These are phyloP conservation scores for Calameuta idolon DNA, from an alignment of 2,888 invertebrate genomes.

Conservation along the genomic window DNA sequence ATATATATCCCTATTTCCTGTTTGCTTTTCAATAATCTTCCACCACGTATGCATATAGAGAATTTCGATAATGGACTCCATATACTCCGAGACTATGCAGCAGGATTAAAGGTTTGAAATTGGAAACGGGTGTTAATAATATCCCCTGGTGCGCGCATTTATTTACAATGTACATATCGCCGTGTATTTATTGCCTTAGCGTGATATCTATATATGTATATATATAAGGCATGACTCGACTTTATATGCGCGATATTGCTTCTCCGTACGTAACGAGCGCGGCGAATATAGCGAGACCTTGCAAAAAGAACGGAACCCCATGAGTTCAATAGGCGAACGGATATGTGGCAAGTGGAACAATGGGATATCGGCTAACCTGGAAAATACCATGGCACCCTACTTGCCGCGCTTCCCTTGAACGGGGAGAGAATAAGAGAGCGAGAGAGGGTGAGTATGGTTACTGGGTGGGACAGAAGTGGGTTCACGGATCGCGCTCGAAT, in stretches of 20 bases:
- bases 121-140: background rate
- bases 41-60: background rate
- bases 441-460: background rate
- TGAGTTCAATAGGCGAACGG: background rate
- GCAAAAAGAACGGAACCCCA: background rate
- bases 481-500: constrained; percentile 23
- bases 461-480: background rate
- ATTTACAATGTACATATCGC: background rate
- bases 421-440: background rate
- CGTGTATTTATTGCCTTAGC: background rate
- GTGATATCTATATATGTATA: background rate
- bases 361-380: background rate
- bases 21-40: background rate
- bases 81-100: background rate
- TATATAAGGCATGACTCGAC: background rate
- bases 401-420: background rate
- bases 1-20: background rate
- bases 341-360: background rate
- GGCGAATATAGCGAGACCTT: background rate
- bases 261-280: background rate
- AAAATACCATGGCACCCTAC: background rate
- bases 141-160: background rate
- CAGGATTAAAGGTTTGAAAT: background rate
- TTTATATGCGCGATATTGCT: background rate
- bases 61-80: background rate